Conservation (phyloP, 2,888 invertebrate species). For the Tillus elongatus region DNA sequence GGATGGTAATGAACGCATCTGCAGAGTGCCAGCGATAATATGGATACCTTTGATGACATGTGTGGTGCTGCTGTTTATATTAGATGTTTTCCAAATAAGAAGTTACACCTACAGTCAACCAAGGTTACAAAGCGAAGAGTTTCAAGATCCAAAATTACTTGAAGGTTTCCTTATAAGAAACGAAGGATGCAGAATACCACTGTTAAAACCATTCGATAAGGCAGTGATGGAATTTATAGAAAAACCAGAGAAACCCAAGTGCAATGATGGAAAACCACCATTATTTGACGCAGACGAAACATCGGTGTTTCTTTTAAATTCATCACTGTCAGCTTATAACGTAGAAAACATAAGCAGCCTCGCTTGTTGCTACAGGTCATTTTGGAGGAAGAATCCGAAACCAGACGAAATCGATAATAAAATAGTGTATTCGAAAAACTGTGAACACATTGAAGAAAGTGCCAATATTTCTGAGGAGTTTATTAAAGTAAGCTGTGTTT, state of each 20-base stretch:
- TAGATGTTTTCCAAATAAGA: conserved; percentile 31
- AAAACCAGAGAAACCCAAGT: conserved; percentile 43
- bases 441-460: conserved; percentile 43
- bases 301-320: conserved; percentile 48
- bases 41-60: conserved; percentile 28
- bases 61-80: conserved; percentile 27
- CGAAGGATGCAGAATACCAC: conserved; percentile 59
- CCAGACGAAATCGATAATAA: conserved; percentile 45
- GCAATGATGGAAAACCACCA: conserved; percentile 46
- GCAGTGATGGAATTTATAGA: conserved; percentile 47
- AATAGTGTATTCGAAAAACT: conserved; percentile 43
- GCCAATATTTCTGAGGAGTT: conserved; percentile 53
- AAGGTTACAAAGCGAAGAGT: background rate
- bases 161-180: conserved; percentile 44
- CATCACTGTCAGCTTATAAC: conserved; percentile 45
- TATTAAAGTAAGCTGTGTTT: conserved; percentile 55
- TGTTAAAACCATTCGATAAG: conserved; percentile 52
- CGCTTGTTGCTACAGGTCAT: conserved; percentile 54
- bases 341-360: conserved; percentile 42
- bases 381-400: conserved; percentile 47
- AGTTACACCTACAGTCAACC: conserved; percentile 18
- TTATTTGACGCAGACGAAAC: conserved; percentile 51
- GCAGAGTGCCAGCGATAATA: conserved; percentile 27
- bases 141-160: conserved; percentile 6
- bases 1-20: conserved; percentile 17